A percentile compares a stretch with the other conserved stretches of the same genome.
Conservation (phyloP, 2,888 invertebrate species). For the Lobophora halterata region DNA sequence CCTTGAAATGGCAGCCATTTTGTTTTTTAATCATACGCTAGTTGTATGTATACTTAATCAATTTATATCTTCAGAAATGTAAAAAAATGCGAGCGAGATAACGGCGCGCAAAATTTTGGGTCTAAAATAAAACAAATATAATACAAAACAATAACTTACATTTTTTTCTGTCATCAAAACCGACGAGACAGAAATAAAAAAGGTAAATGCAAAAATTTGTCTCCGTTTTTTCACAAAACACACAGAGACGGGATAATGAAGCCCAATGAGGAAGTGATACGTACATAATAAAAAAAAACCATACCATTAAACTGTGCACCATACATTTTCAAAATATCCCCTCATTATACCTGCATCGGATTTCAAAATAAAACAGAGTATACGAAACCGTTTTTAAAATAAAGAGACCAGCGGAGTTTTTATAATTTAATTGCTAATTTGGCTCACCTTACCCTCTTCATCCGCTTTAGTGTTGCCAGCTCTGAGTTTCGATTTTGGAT, state of each 20-base stretch:
- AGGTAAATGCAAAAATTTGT: not conserved
- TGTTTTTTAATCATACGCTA: too few species aligned
- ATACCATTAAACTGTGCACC: constrained; percentile 24
- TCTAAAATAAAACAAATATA: too few species aligned
- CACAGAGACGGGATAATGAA: constrained; percentile 6
- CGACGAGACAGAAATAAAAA: constrained; percentile 12
- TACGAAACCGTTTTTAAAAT: constrained; percentile 56
- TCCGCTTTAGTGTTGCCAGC: not conserved
- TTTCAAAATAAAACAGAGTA: constrained; percentile 53
- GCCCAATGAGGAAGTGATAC: constrained; percentile 21
- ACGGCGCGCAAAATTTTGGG: too few species aligned
- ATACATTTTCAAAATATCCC: constrained; percentile 33
- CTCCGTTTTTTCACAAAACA: not conserved
- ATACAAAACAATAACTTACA: too few species aligned
- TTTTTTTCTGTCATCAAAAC: too few species aligned
- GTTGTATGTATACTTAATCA: too few species aligned
- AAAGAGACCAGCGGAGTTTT: constrained; percentile 45
- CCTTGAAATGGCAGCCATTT: too few species aligned
- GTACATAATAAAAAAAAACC: constrained; percentile 21
- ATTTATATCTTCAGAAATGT: too few species aligned
- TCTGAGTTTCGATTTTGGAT: too few species aligned
- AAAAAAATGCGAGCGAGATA: too few species aligned
- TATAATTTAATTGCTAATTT: constrained; percentile 75
- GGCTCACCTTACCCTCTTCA: constrained; percentile 43
- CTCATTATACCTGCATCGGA: constrained; percentile 31